Percentiles rank a stretch among this genome's conserved stretches.
Evolutionary conservation across 2,888 invertebrate species (phyloP).

Genomic region (Phyllotreta cruciferae): DNA sequence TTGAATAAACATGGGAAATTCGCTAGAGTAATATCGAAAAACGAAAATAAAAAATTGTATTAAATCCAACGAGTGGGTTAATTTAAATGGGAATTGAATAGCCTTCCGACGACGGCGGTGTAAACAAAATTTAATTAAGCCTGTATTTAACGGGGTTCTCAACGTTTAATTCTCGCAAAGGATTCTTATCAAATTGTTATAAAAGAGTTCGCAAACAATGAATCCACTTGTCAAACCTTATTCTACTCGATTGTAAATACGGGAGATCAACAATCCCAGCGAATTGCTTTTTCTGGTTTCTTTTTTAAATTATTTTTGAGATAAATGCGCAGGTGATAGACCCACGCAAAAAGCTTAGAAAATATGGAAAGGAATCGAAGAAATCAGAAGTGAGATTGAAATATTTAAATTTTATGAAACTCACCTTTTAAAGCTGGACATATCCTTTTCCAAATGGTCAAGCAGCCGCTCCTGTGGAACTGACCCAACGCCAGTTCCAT

Average conservation of each 20-base stretch:
- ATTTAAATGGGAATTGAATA: slow-evolving; percentile 10
- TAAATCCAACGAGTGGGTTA: too few species aligned
- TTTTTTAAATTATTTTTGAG: neutral
- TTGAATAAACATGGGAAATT: neutral
- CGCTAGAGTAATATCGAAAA: neutral
- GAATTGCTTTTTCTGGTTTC: neutral
- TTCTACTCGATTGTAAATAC: slow-evolving; percentile 10
- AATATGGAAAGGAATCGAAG: neutral
- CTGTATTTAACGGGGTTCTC: slow-evolving; percentile 20
- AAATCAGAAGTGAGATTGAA: slow-evolving; percentile 5
- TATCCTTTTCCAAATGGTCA: slow-evolving; percentile 91
- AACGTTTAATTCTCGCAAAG: slow-evolving; percentile 27
- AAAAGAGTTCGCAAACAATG: slow-evolving; percentile 34
- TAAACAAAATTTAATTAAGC: slow-evolving; percentile 22
- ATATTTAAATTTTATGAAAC: slow-evolving; percentile 29
- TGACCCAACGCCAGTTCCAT: slow-evolving; percentile 95
- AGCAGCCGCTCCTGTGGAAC: slow-evolving; percentile 90
- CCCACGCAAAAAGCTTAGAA: too few species aligned
- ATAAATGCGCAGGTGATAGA: too few species aligned
- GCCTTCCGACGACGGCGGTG: neutral
- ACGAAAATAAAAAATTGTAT: slow-evolving; percentile 1
- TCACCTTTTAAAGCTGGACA: slow-evolving; percentile 92
- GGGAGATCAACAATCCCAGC: neutral
- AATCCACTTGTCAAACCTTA: slow-evolving; percentile 23
- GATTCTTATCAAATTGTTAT: slow-evolving; percentile 22